Conservation (phyloP, 2,888 invertebrate species). For the Calameuta idolon region DNA sequence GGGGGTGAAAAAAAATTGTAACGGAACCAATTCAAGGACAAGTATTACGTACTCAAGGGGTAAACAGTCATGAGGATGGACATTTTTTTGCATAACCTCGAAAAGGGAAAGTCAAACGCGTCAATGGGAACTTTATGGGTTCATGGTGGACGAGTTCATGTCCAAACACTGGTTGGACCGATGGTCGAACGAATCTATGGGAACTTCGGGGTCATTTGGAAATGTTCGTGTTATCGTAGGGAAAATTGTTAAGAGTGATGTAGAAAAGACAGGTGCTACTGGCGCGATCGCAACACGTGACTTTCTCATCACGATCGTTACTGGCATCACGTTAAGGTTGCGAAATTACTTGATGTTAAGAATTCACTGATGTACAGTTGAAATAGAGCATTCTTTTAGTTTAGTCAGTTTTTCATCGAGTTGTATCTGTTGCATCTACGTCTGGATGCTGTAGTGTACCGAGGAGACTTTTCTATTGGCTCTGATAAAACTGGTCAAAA, state of each 20-base stretch:
- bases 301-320: no score
- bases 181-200: neutral
- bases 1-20: constrained; percentile 25
- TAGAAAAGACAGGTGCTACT: neutral
- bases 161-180: constrained; percentile 2
- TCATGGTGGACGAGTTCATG: constrained; percentile 24
- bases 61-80: constrained; percentile 41
- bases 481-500: no score
- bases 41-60: constrained; percentile 37
- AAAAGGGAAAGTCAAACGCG: constrained; percentile 43
- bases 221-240: neutral
- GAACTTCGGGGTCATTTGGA: neutral
- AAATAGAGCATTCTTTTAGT: no score
- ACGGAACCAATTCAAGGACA: constrained; percentile 54
- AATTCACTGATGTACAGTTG: no score
- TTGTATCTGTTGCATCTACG: no score
- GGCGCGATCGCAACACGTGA: no score
- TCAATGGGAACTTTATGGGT: constrained; percentile 47
- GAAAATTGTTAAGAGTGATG: neutral
- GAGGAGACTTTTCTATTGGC: no score
- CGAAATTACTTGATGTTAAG: no score
- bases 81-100: constrained; percentile 46
- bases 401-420: no score
- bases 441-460: no score
- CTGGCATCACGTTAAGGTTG: no score